Conservation (phyloP, 1,140 invertebrate genomes). For the Daktulosphaira vitifoliae region DNA sequence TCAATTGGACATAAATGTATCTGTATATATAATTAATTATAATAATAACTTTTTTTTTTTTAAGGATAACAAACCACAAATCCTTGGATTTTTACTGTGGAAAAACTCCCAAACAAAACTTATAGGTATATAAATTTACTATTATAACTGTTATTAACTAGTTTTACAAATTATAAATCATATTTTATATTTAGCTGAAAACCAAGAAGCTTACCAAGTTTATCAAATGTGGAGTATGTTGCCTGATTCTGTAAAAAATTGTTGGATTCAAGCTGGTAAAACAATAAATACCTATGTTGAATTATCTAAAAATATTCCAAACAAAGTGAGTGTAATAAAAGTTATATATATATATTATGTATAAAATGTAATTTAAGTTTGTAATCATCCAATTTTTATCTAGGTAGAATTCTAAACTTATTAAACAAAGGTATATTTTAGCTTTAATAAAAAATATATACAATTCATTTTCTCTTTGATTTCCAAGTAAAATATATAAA, state of each 20-base stretch:
- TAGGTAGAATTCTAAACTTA: too few relatives aligned
- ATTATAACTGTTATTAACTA: too few relatives aligned
- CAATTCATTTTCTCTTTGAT: too few relatives aligned
- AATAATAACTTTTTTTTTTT: constrained; percentile 32
- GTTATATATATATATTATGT: too few relatives aligned
- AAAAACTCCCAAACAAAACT: constrained; percentile 52
- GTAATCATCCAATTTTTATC: too few relatives aligned
- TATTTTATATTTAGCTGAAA: constrained; percentile 40
- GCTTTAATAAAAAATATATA: too few relatives aligned
- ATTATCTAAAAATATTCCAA: constrained; percentile 9
- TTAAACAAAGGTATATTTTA: too few relatives aligned
- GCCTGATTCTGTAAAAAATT: constrained; percentile 56
- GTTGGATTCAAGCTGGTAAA: constrained; percentile 67
- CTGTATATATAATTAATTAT: too few relatives aligned
- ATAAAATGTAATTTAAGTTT: too few relatives aligned
- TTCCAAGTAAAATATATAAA: too few relatives aligned
- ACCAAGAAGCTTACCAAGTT: constrained; percentile 62
- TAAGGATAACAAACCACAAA: constrained; percentile 66
- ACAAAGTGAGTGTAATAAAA: neutral
- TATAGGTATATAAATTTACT: constrained; percentile 7
- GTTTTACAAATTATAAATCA: too few relatives aligned
- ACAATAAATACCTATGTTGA: constrained; percentile 43
- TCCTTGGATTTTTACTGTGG: constrained; percentile 75
- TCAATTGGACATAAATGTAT: too few relatives aligned
- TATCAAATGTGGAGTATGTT: constrained; percentile 75